These are phyloP conservation scores for Aurelia sp. DNA, from an alignment of 30 jellyfish, hydroid and myxozoan species.

Conservation along the genomic window DNA sequence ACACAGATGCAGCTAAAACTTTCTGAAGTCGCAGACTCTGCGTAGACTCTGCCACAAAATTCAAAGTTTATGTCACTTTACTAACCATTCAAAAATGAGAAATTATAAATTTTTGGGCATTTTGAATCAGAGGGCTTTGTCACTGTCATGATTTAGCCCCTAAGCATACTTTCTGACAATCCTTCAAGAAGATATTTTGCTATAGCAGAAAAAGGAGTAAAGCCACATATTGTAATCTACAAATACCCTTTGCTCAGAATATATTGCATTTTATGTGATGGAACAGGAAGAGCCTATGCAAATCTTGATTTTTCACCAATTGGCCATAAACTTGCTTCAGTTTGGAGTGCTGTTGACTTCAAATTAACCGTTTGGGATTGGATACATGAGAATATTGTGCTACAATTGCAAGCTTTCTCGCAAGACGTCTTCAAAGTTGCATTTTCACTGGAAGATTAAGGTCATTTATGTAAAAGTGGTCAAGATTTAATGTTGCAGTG, in stretches of 20 bases:
- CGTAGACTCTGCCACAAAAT: too few species aligned
- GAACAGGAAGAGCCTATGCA: constrained; percentile 85
- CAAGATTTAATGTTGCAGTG: too few species aligned
- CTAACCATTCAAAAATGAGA: too few species aligned
- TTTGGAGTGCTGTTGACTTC: constrained; percentile 92
- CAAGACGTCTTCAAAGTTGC: constrained; percentile 94
- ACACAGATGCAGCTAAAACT: too few species aligned
- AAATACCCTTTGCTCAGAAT: constrained; percentile 83
- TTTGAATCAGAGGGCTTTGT: too few species aligned
- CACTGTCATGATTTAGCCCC: too few species aligned
- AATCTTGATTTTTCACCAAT: constrained; percentile 86
- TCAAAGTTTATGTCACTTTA: too few species aligned
- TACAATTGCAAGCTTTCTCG: constrained; percentile 89
- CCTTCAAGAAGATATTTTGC: constrained; percentile 91
- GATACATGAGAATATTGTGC: constrained; percentile 78
- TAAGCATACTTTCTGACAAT: too few species aligned
- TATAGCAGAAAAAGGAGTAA: constrained; percentile 83
- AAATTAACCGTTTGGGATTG: constrained; percentile 97
- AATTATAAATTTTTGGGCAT: too few species aligned
- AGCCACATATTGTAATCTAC: constrained; percentile 77
- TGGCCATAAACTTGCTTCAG: constrained; percentile 93
- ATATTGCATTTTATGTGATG: constrained; percentile 76
- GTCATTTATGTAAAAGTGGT: constrained; percentile 97
- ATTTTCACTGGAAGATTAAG: constrained; percentile 97
- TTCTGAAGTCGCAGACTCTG: too few species aligned